phyloP scores from a whole-genome alignment of 2,113 vertebrate genomes.

The Cnemophilus loriae region DNA sequence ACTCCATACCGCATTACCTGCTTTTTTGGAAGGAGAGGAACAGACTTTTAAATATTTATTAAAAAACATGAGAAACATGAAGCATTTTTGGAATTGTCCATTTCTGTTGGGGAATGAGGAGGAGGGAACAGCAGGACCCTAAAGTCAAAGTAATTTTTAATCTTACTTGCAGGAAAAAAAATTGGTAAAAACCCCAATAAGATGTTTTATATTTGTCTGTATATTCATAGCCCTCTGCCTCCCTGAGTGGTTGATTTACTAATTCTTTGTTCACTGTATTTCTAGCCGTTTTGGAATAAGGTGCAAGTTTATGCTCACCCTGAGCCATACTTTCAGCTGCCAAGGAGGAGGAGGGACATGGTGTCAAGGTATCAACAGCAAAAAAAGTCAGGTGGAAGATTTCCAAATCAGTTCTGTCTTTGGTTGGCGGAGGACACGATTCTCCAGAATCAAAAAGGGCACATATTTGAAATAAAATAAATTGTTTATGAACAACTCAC shows the following conservation, averaged over 20 bases:
- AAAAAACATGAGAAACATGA: conserved; percentile 32
- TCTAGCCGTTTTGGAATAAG: conserved; percentile 46
- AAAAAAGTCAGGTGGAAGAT: conserved; percentile 36
- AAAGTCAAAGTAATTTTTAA: conserved; percentile 49
- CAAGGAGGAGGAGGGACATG: not conserved
- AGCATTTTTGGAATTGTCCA: conserved; percentile 9
- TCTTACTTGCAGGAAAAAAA: conserved; percentile 45
- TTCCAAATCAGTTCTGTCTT: conserved; percentile 47
- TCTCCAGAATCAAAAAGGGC: conserved; percentile 72
- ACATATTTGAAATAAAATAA: conserved; percentile 75
- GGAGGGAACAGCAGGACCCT: conserved; percentile 24
- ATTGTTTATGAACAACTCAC: conserved; percentile 59
- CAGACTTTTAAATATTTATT: conserved; percentile 11
- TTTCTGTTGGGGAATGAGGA: conserved; percentile 42
- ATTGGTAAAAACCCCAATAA: conserved; percentile 32
- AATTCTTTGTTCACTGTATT: conserved; percentile 62
- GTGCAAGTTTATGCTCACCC: conserved; percentile 32
- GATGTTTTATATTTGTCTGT: conserved; percentile 61
- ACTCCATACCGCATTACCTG: conserved; percentile 22
- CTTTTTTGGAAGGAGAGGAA: conserved; percentile 48
- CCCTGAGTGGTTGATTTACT: conserved; percentile 57
- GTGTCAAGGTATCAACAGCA: not conserved
- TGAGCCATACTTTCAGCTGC: conserved; percentile 28
- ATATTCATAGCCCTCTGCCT: conserved; percentile 68
- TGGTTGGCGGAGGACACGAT: conserved; percentile 59